Conservation (phyloP, 2,797 vertebrate species). For the Lithobates pipiens region DNA sequence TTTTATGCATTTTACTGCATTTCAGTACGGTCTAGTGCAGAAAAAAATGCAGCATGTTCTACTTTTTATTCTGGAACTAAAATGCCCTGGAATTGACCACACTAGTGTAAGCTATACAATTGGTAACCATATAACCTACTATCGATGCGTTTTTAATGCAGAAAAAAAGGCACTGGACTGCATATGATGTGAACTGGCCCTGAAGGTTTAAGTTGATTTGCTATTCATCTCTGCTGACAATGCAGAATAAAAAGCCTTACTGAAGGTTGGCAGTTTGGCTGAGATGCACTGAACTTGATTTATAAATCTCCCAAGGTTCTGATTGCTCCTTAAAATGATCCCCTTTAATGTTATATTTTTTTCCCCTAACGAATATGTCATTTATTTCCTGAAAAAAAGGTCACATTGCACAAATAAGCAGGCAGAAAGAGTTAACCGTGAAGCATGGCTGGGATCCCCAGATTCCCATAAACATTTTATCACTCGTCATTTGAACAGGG, state of each 20-base stretch:
- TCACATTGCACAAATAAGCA: not conserved
- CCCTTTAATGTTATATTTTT: not conserved
- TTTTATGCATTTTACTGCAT: too few species aligned
- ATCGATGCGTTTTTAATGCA: too few species aligned
- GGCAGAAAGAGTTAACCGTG: conserved; percentile 30
- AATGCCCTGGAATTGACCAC: too few species aligned
- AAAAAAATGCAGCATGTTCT: too few species aligned
- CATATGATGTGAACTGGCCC: too few species aligned
- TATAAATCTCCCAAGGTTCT: not conserved
- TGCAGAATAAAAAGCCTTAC: not conserved
- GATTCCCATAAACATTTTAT: conserved; percentile 52
- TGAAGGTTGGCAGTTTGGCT: not conserved
- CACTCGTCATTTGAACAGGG: conserved; percentile 39
- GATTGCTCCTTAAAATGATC: not conserved
- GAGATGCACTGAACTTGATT: not conserved
- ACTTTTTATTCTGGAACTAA: too few species aligned
- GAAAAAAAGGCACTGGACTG: too few species aligned
- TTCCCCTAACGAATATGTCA: not conserved
- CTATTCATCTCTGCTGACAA: not conserved
- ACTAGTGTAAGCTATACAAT: too few species aligned
- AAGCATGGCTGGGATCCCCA: conserved; percentile 14
- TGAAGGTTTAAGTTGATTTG: not conserved
- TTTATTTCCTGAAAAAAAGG: not conserved
- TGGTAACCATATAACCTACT: too few species aligned
- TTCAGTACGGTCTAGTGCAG: too few species aligned